phyloP scores from a whole-genome alignment of 2,113 vertebrate genomes.

The Urocitellus parryii region DNA sequence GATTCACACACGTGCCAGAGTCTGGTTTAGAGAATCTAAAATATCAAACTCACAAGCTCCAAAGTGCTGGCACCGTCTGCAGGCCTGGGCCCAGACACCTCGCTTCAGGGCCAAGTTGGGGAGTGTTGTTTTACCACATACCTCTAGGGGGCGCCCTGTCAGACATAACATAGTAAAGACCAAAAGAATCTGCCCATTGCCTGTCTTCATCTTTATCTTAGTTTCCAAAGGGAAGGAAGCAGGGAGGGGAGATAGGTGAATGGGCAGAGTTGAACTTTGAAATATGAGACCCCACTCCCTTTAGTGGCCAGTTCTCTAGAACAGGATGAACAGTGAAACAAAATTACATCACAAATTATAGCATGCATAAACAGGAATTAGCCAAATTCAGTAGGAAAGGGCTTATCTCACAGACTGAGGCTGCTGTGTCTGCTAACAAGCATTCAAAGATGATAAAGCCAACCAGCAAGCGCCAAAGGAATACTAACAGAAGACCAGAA shows the following conservation, averaged over 20 bases:
- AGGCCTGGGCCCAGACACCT: not conserved
- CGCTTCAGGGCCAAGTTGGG: not conserved
- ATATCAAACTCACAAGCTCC: constrained; percentile 59
- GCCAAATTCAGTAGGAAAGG: not conserved
- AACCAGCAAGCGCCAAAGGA: not conserved
- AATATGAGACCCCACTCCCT: not conserved
- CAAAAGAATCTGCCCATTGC: not conserved
- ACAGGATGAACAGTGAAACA: not conserved
- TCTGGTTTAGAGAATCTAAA: constrained; percentile 59
- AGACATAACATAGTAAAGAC: not conserved
- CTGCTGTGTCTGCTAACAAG: constrained; percentile 16
- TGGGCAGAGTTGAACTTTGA: not conserved
- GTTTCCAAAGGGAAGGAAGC: not conserved
- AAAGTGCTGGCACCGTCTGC: not conserved
- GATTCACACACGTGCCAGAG: not conserved
- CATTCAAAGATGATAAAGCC: constrained; percentile 7
- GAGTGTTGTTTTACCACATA: not conserved
- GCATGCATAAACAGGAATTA: constrained; percentile 13
- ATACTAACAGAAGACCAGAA: not conserved
- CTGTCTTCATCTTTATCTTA: too few relatives aligned
- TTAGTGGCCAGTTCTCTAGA: not conserved
- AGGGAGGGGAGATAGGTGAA: not conserved
- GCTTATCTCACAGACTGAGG: constrained; percentile 6
- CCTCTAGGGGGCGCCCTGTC: constrained; percentile 11
- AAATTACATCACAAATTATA: not conserved